Percentiles rank a stretch among this genome's conserved stretches.
These are phyloP conservation scores for Centruroides sculpturatus DNA, from an alignment of 1,140 invertebrate genomes.

Conservation along the genomic window DNA sequence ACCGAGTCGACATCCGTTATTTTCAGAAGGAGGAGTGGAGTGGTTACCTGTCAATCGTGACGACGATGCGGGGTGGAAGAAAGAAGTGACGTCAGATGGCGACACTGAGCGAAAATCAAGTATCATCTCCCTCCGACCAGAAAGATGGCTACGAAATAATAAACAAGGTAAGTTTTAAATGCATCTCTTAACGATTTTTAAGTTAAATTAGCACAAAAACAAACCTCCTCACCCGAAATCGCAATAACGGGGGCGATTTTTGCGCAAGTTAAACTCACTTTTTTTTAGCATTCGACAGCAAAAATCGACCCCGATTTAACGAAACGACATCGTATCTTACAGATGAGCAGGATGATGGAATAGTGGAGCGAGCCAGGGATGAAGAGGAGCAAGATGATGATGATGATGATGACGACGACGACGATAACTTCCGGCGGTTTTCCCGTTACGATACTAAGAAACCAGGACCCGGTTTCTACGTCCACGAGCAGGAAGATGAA, in stretches of 20 bases:
- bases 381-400: conserved; percentile 5
- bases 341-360: conserved; percentile 4
- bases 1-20: not conserved
- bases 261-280: no score
- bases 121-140: no score
- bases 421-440: conserved; percentile 37
- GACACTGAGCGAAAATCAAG: no score
- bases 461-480: conserved; percentile 53
- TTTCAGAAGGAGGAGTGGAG: conserved; percentile 7
- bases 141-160: no score
- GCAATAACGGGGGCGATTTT: no score
- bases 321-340: not conserved
- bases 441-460: conserved; percentile 89
- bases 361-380: conserved; percentile 2
- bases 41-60: conserved; percentile 5
- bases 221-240: no score
- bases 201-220: no score
- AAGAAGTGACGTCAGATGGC: no score
- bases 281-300: no score
- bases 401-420: conserved; percentile 24
- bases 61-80: not conserved
- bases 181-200: no score
- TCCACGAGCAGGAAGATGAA: conserved; percentile 14
- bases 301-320: not conserved
- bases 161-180: no score